Conservation (phyloP, 2,888 invertebrate genomes). For the Himalopsyche japonica region DNA sequence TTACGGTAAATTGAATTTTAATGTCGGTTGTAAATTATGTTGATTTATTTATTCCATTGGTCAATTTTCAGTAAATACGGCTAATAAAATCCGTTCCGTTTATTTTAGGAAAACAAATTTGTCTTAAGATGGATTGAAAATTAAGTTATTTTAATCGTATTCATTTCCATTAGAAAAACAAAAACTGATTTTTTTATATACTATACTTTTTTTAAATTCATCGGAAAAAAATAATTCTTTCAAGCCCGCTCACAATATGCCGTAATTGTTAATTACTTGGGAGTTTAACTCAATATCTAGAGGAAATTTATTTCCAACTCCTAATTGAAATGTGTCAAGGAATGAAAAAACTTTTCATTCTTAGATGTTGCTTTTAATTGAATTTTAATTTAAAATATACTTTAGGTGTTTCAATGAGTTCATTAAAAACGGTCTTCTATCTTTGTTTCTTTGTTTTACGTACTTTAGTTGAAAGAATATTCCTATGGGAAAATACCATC, state of each 20-base stretch:
- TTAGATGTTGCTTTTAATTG: not conserved
- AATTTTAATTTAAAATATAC: not conserved
- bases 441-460: not conserved
- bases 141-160: no score
- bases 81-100: no score
- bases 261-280: not conserved
- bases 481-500: no score
- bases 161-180: no score
- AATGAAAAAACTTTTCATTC: not conserved
- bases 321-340: not conserved
- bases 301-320: not conserved
- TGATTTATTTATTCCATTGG: no score
- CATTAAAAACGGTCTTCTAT: not conserved
- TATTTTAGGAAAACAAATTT: no score
- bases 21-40: no score
- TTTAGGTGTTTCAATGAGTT: not conserved
- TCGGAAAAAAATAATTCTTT: not conserved
- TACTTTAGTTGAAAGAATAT: no score
- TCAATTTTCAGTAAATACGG: no score
- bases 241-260: not conserved
- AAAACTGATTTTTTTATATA: no score
- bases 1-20: no score
- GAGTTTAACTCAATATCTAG: not conserved
- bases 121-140: no score
- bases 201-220: not conserved